These are phyloP conservation scores for Brachyalestes nurse DNA, from an alignment of 2,797 vertebrate species.

Conservation along the genomic window DNA sequence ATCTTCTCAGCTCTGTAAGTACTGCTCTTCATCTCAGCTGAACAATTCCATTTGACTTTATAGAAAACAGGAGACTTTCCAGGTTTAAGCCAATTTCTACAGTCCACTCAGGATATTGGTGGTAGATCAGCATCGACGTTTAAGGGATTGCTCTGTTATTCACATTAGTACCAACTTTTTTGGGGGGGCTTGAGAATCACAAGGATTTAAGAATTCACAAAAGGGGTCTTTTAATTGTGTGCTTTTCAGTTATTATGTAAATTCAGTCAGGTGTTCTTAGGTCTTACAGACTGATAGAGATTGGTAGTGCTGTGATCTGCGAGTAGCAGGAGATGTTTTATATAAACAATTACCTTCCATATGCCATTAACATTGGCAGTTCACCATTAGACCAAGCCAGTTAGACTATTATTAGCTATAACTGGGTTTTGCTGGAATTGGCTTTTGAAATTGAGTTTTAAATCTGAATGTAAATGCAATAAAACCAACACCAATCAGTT, in stretches of 20 bases:
- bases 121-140: not conserved
- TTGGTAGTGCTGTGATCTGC: not conserved
- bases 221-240: not conserved
- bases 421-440: no score
- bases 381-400: not conserved
- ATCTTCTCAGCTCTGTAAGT: constrained; percentile 42
- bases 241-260: not conserved
- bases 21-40: not conserved
- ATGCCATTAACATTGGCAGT: not conserved
- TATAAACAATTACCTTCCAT: not conserved
- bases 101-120: no score
- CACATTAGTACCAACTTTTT: not conserved
- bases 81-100: no score
- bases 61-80: no score
- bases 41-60: not conserved
- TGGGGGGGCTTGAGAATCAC: not conserved
- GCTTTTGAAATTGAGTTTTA: no score
- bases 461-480: no score
- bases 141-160: no score
- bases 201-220: not conserved
- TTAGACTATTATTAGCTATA: no score
- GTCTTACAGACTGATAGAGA: not conserved
- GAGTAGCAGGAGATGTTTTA: no score
- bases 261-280: not conserved
- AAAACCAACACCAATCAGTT: no score